phyloP scores from a whole-genome alignment of 2,797 vertebrate species.

The Dipus sagitta region DNA sequence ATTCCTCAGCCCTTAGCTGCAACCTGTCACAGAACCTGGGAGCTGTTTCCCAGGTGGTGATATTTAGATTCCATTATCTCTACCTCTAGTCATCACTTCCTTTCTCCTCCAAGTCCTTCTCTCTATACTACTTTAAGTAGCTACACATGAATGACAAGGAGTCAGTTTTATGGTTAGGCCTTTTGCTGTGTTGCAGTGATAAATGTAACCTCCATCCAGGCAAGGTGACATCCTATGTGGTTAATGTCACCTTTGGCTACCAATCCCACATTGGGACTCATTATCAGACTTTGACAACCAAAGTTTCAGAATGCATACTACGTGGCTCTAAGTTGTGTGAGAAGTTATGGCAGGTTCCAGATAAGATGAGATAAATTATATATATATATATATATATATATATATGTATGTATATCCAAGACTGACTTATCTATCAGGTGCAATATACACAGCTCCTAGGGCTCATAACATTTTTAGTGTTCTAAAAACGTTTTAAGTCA shows the following conservation, averaged over 20 bases:
- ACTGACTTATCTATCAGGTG: neutral
- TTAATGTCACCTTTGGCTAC: slow-evolving; percentile 51
- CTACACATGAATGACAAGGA: neutral
- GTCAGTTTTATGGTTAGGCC: neutral
- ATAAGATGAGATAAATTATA: slow-evolving; percentile 52
- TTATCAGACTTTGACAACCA: slow-evolving; percentile 69
- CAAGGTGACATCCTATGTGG: slow-evolving; percentile 37
- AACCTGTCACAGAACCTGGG: too few species aligned
- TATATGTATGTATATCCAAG: neutral
- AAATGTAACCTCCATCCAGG: slow-evolving; percentile 52
- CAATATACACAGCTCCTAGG: neutral
- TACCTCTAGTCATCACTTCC: neutral
- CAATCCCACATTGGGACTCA: slow-evolving; percentile 55
- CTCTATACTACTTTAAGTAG: neutral
- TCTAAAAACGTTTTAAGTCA: neutral
- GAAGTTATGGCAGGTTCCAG: slow-evolving; percentile 61
- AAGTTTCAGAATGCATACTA: slow-evolving; percentile 68
- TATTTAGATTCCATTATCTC: neutral
- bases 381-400: too few species aligned
- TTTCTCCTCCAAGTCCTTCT: neutral
- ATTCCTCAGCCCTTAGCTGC: neutral
- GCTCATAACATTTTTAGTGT: neutral
- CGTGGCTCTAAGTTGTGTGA: neutral
- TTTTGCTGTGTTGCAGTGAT: neutral
- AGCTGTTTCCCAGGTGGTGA: neutral